Conservation (phyloP, 2,888 invertebrate species). For the Melinopterus prodromus region DNA sequence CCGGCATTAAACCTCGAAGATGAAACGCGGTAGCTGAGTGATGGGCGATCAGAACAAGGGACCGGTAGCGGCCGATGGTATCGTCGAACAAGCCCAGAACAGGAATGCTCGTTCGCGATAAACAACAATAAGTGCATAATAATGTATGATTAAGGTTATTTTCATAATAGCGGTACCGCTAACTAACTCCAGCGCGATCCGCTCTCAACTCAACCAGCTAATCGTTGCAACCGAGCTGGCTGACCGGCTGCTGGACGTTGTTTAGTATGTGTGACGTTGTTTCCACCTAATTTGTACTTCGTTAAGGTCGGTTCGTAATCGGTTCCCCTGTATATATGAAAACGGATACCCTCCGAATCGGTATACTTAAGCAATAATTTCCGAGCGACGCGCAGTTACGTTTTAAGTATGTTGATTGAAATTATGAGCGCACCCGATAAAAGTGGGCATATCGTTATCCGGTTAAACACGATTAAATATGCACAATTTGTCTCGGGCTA, state of each 20-base stretch:
- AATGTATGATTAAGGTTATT: constrained; percentile 51
- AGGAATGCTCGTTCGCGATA: constrained; percentile 45
- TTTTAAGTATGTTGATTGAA: constrained; percentile 23
- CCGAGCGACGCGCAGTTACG: constrained; percentile 10
- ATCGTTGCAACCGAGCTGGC: constrained; percentile 24
- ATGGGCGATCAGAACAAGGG: not conserved
- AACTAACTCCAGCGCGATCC: constrained; percentile 18
- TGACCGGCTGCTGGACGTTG: constrained; percentile 24
- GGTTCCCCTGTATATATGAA: constrained; percentile 20
- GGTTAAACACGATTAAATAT: constrained; percentile 21
- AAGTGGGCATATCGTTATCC: constrained; percentile 11
- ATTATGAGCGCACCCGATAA: constrained; percentile 6
- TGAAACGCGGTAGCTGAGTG: not conserved
- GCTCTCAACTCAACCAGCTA: constrained; percentile 12
- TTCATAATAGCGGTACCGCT: constrained; percentile 46
- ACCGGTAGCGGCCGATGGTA: constrained; percentile 23
- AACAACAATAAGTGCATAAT: constrained; percentile 50
- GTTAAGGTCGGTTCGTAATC: constrained; percentile 39
- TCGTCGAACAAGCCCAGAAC: constrained; percentile 32
- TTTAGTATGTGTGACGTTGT: constrained; percentile 48
- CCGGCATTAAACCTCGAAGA: not conserved
- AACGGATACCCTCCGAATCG: constrained; percentile 24
- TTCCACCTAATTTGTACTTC: constrained; percentile 47
- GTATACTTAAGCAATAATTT: constrained; percentile 19
- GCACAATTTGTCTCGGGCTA: constrained; percentile 14